Conservation (phyloP, 2,113 vertebrate species). For the Cottus gobio region DNA sequence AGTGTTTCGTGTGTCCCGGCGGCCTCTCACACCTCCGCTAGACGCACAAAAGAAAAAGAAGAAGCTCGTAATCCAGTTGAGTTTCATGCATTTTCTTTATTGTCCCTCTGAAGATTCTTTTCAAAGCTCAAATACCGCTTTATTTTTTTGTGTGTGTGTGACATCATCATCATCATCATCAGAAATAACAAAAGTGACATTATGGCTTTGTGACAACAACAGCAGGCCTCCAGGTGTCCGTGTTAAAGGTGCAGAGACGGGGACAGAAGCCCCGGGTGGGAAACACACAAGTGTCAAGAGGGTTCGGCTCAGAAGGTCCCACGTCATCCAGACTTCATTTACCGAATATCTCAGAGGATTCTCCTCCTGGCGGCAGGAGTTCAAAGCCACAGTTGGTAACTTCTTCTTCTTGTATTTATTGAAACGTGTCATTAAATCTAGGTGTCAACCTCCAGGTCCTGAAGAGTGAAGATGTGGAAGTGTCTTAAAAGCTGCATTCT, state of each 20-base stretch:
- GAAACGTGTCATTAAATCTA: too few relatives aligned
- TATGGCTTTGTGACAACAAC: slow-evolving; percentile 56
- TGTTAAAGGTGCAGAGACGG: slow-evolving; percentile 50
- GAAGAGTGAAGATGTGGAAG: too few relatives aligned
- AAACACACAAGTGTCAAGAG: background rate
- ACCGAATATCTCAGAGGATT: background rate
- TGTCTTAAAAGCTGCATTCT: too few relatives aligned
- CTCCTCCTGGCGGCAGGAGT: too few relatives aligned
- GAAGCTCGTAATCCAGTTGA: background rate
- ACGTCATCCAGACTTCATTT: background rate
- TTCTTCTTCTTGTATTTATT: too few relatives aligned
- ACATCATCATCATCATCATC: slow-evolving; percentile 42
- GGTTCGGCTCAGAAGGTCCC: background rate
- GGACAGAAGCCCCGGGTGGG: background rate
- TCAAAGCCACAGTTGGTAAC: too few relatives aligned
- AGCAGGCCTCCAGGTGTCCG: slow-evolving; percentile 10
- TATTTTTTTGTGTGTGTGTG: background rate
- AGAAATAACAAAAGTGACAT: slow-evolving; percentile 34
- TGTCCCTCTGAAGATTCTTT: slow-evolving; percentile 30
- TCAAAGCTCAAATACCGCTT: background rate
- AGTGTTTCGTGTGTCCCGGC: slow-evolving; percentile 29
- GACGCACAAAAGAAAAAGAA: background rate
- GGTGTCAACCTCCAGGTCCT: too few relatives aligned
- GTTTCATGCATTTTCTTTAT: slow-evolving; percentile 61
- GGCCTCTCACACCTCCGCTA: slow-evolving; percentile 19